phyloP scores from a whole-genome alignment of 2,797 vertebrate genomes.

The Malacoraja senta region DNA sequence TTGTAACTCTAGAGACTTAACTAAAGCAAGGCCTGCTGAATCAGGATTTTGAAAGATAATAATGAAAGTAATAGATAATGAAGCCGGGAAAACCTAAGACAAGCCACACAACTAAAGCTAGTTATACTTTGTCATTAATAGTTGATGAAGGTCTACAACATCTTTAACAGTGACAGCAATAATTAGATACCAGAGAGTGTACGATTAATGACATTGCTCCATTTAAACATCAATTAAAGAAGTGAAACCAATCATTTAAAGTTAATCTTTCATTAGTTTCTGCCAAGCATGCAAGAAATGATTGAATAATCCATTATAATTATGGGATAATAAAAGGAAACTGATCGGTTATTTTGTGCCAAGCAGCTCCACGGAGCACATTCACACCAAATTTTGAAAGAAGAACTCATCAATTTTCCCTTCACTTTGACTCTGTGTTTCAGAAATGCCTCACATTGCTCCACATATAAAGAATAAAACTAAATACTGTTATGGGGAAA shows the following conservation, averaged over 20 bases:
- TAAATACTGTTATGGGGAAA: neutral
- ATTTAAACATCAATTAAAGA: slow-evolving; percentile 36
- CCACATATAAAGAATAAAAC: neutral
- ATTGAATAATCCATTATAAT: slow-evolving; percentile 36
- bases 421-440: neutral
- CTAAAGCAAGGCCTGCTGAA: slow-evolving; percentile 12
- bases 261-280: slow-evolving; percentile 37
- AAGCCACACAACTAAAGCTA: slow-evolving; percentile 31
- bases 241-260: slow-evolving; percentile 36
- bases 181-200: slow-evolving; percentile 28
- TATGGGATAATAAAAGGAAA: slow-evolving; percentile 30
- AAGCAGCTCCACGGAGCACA: neutral
- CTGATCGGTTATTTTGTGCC: slow-evolving; percentile 16
- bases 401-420: slow-evolving; percentile 14
- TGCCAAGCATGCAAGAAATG: slow-evolving; percentile 34
- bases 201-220: slow-evolving; percentile 30
- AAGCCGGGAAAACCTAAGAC: slow-evolving; percentile 17
- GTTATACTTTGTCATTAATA: slow-evolving; percentile 36
- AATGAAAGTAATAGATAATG: slow-evolving; percentile 31
- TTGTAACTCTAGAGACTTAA: neutral
- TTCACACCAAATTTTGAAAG: neutral
- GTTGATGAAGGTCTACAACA: slow-evolving; percentile 31
- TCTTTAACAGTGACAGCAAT: slow-evolving; percentile 32
- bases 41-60: slow-evolving; percentile 29
- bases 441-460: neutral